Base-by-base conservation (phyloP, 2,113 vertebrate species). In the Varanus komodoensis region DNA sequence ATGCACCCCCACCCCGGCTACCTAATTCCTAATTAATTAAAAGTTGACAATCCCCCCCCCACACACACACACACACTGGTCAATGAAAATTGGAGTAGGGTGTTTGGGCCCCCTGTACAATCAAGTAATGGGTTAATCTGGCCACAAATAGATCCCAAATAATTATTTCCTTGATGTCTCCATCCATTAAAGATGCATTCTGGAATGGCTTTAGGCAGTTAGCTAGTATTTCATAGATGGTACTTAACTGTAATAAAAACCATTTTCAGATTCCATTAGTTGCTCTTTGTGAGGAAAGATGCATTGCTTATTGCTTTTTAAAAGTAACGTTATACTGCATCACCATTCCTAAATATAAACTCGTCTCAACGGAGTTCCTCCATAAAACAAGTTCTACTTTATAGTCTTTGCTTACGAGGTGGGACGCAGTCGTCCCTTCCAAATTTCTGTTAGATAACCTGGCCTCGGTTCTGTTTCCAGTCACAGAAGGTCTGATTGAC, bases 171-270 rank as follows among this genome's bases (percentile, higher is more conserved):
- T 75, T n/a, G 21, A 48, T 79, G 44, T 79, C 27, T 79, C 74
- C 57, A 79, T 54, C 79, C 86, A 87, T 87, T 87, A 87, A 87
- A 87, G 25, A 48, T 67, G 50, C 27, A 79, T 86, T 50, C 85
- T 61, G 71, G 52, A 86, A 57, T 57, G 21, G 71, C 54, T 61
- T 54, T 75, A 52, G 85, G 61, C 73, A 77, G 77, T 87, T 61
- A 44, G 85, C 52, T 77, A 57, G 38, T 61, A 77, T 86, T 73
- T 77, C 85, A 87, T 77, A 34, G n/a, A 87, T 61, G 61, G 85
- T 77, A 87, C 52, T 77, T 77, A 68, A 27, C 34, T 87, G 57
- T 67, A 87, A 67, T 50, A n/a, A 57, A 79, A 79, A 79, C 48
- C 75, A 78, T 50, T 67, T 79, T 50, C 29, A 78, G 74, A 79